Conservation (phyloP, 92 coral and sea anemone genomes). For the Chrysogorgia sp. region DNA sequence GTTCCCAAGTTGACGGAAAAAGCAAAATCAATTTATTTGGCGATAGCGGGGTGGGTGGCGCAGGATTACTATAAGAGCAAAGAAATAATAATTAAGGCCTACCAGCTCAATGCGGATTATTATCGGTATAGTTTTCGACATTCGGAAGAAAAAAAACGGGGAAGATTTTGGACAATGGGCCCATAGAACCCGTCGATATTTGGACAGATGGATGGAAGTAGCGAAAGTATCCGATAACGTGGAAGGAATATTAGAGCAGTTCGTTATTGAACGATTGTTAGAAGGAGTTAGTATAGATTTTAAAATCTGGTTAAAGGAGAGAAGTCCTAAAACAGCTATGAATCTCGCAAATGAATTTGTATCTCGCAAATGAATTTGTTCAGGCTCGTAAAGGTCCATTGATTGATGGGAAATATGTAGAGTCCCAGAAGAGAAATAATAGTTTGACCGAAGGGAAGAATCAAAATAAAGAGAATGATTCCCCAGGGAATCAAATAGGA, state of each 20-base stretch:
- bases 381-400: slow-evolving; percentile 68
- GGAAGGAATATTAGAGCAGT: slow-evolving; percentile 55
- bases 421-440: slow-evolving; percentile 1
- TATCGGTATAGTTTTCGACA: slow-evolving; percentile 63
- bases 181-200: slow-evolving; percentile 60
- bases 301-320: slow-evolving; percentile 60
- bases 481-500: background rate
- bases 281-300: slow-evolving; percentile 69
- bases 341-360: slow-evolving; percentile 53
- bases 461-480: background rate
- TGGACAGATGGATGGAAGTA: slow-evolving; percentile 66
- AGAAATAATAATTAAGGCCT: slow-evolving; percentile 55
- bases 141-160: slow-evolving; percentile 55
- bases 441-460: background rate
- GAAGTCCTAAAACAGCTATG: slow-evolving; percentile 55
- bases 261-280: slow-evolving; percentile 54
- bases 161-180: slow-evolving; percentile 71
- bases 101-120: slow-evolving; percentile 60
- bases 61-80: slow-evolving; percentile 54
- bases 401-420: slow-evolving; percentile 56
- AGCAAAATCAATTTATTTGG: slow-evolving; percentile 64
- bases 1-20: slow-evolving; percentile 58
- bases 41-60: slow-evolving; percentile 42
- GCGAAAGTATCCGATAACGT: slow-evolving; percentile 52
- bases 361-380: slow-evolving; percentile 64